Evolutionary conservation across 2,113 vertebrate species (phyloP).

Genomic region (Poeciliopsis occidentalis): DNA sequence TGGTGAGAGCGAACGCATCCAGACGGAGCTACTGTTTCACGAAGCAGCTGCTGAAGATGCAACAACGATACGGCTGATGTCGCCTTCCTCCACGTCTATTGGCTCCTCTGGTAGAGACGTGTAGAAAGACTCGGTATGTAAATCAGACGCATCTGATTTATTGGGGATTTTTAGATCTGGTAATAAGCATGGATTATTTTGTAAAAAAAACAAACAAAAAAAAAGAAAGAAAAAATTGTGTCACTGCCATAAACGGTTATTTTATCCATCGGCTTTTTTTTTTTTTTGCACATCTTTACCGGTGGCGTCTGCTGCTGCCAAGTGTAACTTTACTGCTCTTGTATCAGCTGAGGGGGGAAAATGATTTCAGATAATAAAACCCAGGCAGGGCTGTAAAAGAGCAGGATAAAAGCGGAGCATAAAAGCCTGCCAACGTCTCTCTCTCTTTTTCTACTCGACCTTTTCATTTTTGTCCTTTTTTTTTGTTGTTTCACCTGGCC

Average conservation of each 20-base stretch:
- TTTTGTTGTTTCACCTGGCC: slow-evolving; percentile 40
- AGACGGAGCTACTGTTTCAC: not conserved
- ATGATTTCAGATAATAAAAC: not conserved
- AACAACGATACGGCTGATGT: not conserved
- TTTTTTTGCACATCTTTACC: not conserved
- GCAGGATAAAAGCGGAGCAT: slow-evolving; percentile 1
- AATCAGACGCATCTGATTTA: no score
- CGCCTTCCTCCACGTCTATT: not conserved
- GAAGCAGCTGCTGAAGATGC: not conserved
- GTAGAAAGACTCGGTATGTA: no score
- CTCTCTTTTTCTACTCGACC: slow-evolving; percentile 24
- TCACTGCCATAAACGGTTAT: not conserved
- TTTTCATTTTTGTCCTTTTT: not conserved
- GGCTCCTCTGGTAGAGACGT: no score
- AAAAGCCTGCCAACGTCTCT: not conserved
- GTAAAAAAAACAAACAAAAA: no score
- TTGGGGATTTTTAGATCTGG: no score
- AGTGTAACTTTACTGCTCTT: not conserved
- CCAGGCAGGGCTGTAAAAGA: not conserved
- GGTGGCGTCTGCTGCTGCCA: not conserved
- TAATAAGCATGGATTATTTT: no score
- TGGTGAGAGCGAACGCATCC: not conserved
- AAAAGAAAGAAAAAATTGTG: not conserved
- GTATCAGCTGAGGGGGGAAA: not conserved
- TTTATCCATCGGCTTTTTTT: not conserved